Base-by-base conservation (phyloP, 2,888 invertebrate species). In the Plemyria rubiginata region DNA sequence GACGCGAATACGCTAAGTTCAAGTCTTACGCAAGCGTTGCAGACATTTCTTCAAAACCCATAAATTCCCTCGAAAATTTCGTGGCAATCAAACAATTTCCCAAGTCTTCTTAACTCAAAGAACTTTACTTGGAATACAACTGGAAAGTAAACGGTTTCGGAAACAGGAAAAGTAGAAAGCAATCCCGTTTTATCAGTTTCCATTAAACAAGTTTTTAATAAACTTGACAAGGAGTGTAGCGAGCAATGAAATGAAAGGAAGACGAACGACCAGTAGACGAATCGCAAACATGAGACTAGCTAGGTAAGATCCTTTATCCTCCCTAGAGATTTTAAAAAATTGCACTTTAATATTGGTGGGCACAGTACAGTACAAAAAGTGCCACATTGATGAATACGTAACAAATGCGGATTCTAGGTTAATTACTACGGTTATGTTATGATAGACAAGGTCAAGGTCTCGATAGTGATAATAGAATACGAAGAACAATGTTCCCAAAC, bases 31-130 rank as follows among this genome's bases (percentile, higher is more conserved):
- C 61, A 68, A 67, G 50, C 52, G 64, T 67, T 13, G 54, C 56
- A 63, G 45, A 57, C 54, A 62, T 51, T 62, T 55, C 60, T 54
- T 40, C 60, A 53, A 48, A 59, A 32, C 49, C 61, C 48, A 60
- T 57, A 62, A 64, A 65, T 66, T 63, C 69, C 66, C 66, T 65
- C 59, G 66, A 69, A 76, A 76, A 73, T 74, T 74, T 69, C 68
- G 64, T 64, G 70, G 72, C 75, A 77, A 77, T 76, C 74, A 73
- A 79, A 79, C 74, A 76, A 73, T 56, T 68, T 46, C 65, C 68
- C 52, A 78, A 78, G 73, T 73, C 67, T 72, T 67, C 66, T 66
- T 72, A 67, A 70, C 68, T 70, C 60, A 62, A 56, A 52, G 62
- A 68, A 70, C 67, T 76, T 71, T 67, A 60, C 63, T 72, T 60